A percentile compares a stretch with the other conserved stretches of the same genome.
Evolutionary conservation across 2,797 vertebrate species (phyloP).

Genomic region (Rhabdomys pumilio): DNA sequence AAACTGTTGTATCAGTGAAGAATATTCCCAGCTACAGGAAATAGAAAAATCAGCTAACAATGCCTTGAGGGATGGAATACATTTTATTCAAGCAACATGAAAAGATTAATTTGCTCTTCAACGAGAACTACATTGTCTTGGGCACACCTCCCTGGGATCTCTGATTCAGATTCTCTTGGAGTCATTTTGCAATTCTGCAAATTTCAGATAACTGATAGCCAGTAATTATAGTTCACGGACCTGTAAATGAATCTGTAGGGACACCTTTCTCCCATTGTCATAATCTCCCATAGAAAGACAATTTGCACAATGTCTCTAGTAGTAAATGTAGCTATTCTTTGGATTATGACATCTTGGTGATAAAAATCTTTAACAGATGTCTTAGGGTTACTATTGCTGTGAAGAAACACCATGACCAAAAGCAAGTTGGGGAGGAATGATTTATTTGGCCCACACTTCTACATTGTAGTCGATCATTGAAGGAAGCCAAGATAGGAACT

Average conservation of each 20-base stretch:
- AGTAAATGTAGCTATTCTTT: background rate
- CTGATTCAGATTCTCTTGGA: background rate
- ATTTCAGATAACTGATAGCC: slow-evolving; percentile 12
- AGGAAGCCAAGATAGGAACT: background rate
- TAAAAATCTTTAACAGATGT: slow-evolving; percentile 5
- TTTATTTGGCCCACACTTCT: background rate
- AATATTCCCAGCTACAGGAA: background rate
- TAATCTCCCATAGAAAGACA: background rate
- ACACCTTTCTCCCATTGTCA: background rate
- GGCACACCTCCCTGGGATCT: background rate
- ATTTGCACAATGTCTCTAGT: background rate
- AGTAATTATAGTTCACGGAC: background rate
- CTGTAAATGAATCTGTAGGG: background rate
- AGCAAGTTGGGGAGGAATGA: background rate
- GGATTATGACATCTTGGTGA: background rate
- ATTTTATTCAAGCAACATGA: background rate
- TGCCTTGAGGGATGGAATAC: background rate
- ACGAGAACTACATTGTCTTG: background rate
- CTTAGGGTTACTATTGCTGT: background rate
- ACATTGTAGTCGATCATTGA: background rate
- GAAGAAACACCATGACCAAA: background rate
- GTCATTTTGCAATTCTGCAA: background rate
- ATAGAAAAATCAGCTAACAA: background rate
- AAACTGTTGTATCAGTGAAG: background rate
- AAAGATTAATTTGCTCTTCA: background rate